Conservation (phyloP, 1,140 invertebrate genomes). For the Magallana ariakensis region DNA sequence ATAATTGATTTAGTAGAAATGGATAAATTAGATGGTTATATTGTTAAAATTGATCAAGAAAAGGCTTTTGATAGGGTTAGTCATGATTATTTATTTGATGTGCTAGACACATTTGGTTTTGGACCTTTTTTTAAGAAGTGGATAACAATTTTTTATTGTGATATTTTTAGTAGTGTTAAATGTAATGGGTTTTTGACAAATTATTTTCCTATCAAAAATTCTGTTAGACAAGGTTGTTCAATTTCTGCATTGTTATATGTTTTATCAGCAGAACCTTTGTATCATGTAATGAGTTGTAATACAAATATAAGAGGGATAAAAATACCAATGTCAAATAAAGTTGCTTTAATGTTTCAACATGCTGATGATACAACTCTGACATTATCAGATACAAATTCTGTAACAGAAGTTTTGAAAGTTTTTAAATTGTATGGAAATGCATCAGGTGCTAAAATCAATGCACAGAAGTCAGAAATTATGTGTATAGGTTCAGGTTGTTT, state of each 20-base stretch:
- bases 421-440: neutral
- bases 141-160: neutral
- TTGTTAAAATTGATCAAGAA: conserved; percentile 1
- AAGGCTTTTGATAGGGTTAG: neutral
- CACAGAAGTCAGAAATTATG: neutral
- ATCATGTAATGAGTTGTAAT: neutral
- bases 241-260: conserved; percentile 53
- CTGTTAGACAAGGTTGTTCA: conserved; percentile 54
- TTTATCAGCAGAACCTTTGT: conserved; percentile 27
- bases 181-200: neutral
- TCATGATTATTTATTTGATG: neutral
- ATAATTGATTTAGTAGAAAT: conserved; percentile 43
- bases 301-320: conserved; percentile 20
- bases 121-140: neutral
- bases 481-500: neutral
- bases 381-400: conserved; percentile 26
- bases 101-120: neutral
- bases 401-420: neutral
- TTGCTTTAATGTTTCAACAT: conserved; percentile 46
- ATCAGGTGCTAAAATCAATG: neutral
- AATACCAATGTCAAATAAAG: neutral
- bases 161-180: neutral
- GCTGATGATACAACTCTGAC: conserved; percentile 53
- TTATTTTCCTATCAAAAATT: conserved; percentile 45
- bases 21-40: conserved; percentile 45